Conservation (phyloP, 1,140 invertebrate species). For the Marisa cornuarietis region DNA sequence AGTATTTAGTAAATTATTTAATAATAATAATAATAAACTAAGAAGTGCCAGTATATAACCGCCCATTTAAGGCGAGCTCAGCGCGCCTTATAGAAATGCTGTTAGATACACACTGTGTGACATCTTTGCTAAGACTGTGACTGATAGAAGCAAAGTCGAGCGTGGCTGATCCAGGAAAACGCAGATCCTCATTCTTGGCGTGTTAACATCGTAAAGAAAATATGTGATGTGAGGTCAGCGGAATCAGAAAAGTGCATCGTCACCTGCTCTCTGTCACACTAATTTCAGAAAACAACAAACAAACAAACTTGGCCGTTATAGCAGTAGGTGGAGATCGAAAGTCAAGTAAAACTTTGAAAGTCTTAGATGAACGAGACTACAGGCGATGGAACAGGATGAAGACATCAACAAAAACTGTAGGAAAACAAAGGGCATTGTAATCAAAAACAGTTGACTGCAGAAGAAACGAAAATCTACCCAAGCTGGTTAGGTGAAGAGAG, state of each 20-base stretch:
- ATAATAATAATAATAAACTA: background rate
- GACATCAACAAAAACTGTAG: background rate
- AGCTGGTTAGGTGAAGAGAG: background rate
- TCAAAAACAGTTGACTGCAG: background rate
- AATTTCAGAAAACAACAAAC: background rate
- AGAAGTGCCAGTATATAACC: background rate
- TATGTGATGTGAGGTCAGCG: background rate
- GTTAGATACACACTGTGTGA: background rate
- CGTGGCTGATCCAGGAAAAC: too few relatives aligned
- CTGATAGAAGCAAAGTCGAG: background rate
- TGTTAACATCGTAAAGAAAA: background rate
- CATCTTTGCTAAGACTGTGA: background rate
- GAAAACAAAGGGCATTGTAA: background rate
- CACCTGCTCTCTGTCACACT: too few relatives aligned
- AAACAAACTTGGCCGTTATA: background rate
- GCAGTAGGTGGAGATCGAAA: background rate
- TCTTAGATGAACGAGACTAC: background rate
- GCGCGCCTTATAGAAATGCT: background rate
- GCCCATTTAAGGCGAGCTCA: background rate
- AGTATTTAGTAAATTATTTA: background rate
- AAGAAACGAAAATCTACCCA: too few relatives aligned
- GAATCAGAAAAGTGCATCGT: background rate
- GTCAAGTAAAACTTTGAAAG: background rate
- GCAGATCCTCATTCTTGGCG: too few relatives aligned
- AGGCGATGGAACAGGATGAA: background rate